These are phyloP conservation scores for Micromussa lordhowensis DNA, from an alignment of 92 coral and sea anemone species.

Conservation along the genomic window DNA sequence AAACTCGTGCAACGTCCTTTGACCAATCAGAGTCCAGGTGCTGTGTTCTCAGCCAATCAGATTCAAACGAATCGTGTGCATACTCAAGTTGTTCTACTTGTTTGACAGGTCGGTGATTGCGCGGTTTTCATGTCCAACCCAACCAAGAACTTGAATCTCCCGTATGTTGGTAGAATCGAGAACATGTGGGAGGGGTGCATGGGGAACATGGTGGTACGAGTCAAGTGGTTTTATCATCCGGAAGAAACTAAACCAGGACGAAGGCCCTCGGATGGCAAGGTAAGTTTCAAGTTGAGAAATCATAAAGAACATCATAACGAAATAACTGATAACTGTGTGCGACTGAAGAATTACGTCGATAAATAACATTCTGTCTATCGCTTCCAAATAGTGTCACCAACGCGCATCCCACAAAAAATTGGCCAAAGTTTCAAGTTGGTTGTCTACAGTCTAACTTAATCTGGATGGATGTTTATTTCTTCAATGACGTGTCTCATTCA, in stretches of 20 bases:
- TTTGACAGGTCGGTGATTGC: constrained; percentile 89
- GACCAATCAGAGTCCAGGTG: neutral
- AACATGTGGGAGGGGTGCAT: constrained; percentile 98
- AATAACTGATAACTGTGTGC: neutral
- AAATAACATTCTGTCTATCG: no score
- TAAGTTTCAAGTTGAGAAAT: constrained; percentile 16
- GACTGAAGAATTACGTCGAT: no score
- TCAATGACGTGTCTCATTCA: no score
- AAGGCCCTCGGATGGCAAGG: constrained; percentile 93
- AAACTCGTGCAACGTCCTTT: neutral
- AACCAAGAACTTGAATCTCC: constrained; percentile 89
- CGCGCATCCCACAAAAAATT: no score
- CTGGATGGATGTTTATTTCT: no score
- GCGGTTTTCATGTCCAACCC: constrained; percentile 98
- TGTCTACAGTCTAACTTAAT: no score
- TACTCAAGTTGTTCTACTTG: neutral
- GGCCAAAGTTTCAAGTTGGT: no score
- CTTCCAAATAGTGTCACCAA: no score
- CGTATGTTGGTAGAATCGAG: constrained; percentile 98
- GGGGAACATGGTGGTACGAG: constrained; percentile 91
- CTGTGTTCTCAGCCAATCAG: neutral
- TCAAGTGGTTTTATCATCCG: constrained; percentile 99
- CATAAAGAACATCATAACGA: neutral
- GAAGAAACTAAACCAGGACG: constrained; percentile 98
- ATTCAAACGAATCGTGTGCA: neutral